Percentiles rank a stretch among this genome's conserved stretches.
Conservation (phyloP, 2,888 invertebrate genomes). For the Liopterus haemorrhoidalis region DNA sequence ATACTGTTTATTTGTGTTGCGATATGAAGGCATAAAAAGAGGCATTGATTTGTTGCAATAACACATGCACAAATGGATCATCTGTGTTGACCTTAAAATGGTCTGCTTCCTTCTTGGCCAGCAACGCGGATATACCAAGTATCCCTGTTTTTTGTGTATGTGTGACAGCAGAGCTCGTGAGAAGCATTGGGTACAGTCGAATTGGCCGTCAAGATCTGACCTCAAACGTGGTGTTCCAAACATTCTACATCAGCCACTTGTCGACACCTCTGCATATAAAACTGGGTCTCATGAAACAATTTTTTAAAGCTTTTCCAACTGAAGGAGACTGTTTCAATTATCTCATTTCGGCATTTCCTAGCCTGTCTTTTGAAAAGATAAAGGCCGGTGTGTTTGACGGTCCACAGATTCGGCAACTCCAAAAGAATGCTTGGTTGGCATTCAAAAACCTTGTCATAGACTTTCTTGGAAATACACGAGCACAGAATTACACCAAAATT, state of each 20-base stretch:
- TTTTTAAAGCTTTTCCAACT: conserved; percentile 30
- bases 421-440: no score
- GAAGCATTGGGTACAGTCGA: conserved; percentile 20
- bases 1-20: conserved; percentile 13
- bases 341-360: conserved; percentile 26
- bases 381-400: conserved; percentile 29
- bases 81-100: conserved; percentile 21
- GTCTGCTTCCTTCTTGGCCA: conserved; percentile 24
- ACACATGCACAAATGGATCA: conserved; percentile 22
- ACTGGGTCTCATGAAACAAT: conserved; percentile 33
- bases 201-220: conserved; percentile 21
- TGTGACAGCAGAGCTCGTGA: conserved; percentile 24
- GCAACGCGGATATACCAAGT: conserved; percentile 22
- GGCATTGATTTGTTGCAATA: conserved; percentile 15
- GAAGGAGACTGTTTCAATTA: conserved; percentile 24
- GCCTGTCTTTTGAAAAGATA: conserved; percentile 26
- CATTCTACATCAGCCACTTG: conserved; percentile 23
- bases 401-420: conserved; percentile 24
- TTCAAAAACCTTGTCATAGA: no score
- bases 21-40: conserved; percentile 18
- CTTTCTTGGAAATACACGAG: no score
- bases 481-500: no score
- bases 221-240: conserved; percentile 22
- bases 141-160: no score
- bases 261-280: conserved; percentile 33